Percentiles rank a stretch among this genome's conserved stretches.
These are phyloP conservation scores for Acanthosepion esculentum DNA, from an alignment of 2,888 invertebrate species.

Conservation along the genomic window DNA sequence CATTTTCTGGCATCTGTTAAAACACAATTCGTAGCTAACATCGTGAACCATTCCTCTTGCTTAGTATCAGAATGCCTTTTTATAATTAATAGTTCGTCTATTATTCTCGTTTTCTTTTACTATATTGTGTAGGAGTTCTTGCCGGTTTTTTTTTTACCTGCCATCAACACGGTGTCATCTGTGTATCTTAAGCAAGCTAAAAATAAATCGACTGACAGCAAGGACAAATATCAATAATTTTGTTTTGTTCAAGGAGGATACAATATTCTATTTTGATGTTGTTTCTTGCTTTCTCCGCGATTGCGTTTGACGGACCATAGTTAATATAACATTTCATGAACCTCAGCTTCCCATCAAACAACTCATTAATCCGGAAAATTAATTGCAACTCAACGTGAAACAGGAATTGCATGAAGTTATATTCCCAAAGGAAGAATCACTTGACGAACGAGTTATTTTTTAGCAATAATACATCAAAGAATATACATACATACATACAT, in stretches of 20 bases:
- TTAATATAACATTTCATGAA: not conserved
- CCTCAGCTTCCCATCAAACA: not conserved
- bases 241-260: not conserved
- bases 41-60: too few species aligned
- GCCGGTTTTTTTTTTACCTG: too few species aligned
- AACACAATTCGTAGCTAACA: too few species aligned
- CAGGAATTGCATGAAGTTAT: not conserved
- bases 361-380: not conserved
- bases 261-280: not conserved
- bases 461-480: not conserved
- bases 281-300: not conserved
- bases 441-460: not conserved
- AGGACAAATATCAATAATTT: not conserved
- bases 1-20: too few species aligned
- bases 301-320: not conserved
- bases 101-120: too few species aligned
- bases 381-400: not conserved
- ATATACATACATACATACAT: too few species aligned
- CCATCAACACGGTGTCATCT: too few species aligned
- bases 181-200: too few species aligned
- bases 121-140: too few species aligned
- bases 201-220: too few species aligned
- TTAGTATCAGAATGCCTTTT: too few species aligned
- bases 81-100: too few species aligned
- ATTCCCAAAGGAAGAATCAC: not conserved